A percentile compares a stretch with the other conserved stretches of the same genome.
These are phyloP conservation scores for Agelaius tricolor DNA, from an alignment of 2,113 vertebrate genomes.

Conservation along the genomic window DNA sequence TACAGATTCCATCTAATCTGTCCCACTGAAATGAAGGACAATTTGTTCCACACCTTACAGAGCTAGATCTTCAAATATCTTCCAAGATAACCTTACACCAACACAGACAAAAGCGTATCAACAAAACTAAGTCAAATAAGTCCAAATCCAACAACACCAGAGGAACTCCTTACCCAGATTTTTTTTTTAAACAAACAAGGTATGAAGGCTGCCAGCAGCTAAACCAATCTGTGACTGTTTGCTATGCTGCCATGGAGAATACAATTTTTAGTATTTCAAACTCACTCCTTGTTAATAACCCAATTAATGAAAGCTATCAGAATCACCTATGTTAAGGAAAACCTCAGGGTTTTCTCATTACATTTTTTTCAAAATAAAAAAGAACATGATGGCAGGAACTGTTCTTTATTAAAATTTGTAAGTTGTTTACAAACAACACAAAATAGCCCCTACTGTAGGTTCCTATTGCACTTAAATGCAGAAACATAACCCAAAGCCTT, in stretches of 20 bases:
- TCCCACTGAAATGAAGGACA: background rate
- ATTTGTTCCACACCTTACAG: background rate
- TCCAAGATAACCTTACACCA: background rate
- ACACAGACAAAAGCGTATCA: background rate
- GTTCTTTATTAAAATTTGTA: background rate
- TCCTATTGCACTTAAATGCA: background rate
- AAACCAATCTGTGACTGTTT: background rate
- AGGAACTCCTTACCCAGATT: background rate
- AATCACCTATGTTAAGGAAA: background rate
- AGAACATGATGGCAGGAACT: background rate
- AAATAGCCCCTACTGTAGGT: background rate
- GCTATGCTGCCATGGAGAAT: background rate
- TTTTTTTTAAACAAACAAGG: background rate
- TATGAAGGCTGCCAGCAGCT: background rate
- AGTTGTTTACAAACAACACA: background rate
- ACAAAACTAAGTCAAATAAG: background rate
- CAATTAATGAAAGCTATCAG: background rate
- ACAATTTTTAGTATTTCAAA: background rate
- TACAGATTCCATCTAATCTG: background rate
- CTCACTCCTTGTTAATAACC: background rate
- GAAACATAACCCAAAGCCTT: background rate
- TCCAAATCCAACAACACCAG: background rate
- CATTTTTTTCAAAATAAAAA: background rate
- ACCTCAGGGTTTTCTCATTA: background rate
- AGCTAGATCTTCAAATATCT: background rate